A percentile compares a stretch with the other conserved stretches of the same genome.
Conservation (phyloP, 2,113 vertebrate species). For the Xyliphius kryptos region DNA sequence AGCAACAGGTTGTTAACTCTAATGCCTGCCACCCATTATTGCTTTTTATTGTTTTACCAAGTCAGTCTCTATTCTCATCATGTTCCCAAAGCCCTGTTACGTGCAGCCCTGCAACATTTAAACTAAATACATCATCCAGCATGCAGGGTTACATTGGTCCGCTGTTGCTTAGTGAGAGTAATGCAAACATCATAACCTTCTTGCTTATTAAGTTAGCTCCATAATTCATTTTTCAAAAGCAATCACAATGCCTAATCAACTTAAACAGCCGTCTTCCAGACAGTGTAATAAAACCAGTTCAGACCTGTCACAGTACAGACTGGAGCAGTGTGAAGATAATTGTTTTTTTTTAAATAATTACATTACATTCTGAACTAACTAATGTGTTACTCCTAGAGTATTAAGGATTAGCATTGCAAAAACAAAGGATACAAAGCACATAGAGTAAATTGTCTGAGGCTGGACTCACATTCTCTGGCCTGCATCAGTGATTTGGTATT, state of each 20-base stretch:
- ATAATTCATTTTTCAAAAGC: not conserved
- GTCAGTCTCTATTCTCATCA: slow-evolving; percentile 23
- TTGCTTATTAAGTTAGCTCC: not conserved
- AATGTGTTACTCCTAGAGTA: too few species aligned
- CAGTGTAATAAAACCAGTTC: slow-evolving; percentile 10
- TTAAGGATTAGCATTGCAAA: too few species aligned
- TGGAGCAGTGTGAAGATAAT: too few species aligned
- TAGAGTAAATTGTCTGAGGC: slow-evolving; percentile 12
- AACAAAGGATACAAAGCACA: too few species aligned
- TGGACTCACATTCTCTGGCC: slow-evolving; percentile 49
- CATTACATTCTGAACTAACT: too few species aligned
- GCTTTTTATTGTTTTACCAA: slow-evolving; percentile 57
- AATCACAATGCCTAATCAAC: not conserved
- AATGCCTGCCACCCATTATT: slow-evolving; percentile 60
- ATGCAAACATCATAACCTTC: slow-evolving; percentile 6
- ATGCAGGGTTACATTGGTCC: slow-evolving; percentile 41
- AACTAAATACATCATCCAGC: slow-evolving; percentile 53
- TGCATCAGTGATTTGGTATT: slow-evolving; percentile 53
- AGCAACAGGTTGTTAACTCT: slow-evolving; percentile 56
- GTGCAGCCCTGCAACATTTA: not conserved
- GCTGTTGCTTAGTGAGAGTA: not conserved
- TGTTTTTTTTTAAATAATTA: too few species aligned
- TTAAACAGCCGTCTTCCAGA: not conserved
- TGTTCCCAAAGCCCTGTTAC: slow-evolving; percentile 41
- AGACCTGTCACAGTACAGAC: too few species aligned